Conservation (phyloP, 1,140 invertebrate species). For the Drosophila arawakana region DNA sequence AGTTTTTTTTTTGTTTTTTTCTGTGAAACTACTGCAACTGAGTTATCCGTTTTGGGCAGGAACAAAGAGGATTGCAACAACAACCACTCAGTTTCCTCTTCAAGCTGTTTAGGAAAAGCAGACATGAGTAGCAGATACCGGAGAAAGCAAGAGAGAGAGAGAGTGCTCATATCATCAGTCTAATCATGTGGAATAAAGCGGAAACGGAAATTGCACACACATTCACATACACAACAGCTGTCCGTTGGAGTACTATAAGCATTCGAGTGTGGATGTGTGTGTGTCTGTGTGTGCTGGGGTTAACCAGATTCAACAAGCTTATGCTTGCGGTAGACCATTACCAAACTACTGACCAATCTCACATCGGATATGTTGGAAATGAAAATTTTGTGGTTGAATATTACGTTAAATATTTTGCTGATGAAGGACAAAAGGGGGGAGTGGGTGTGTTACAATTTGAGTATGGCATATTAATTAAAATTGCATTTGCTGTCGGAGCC, state of each 20-base stretch:
- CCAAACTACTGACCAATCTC: neutral
- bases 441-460: conserved; percentile 10
- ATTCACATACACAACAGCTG: conserved; percentile 34
- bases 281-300: conserved; percentile 30
- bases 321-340: conserved; percentile 33
- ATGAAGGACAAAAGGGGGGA: neutral
- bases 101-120: conserved; percentile 7
- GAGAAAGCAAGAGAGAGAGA: conserved; percentile 1
- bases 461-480: conserved; percentile 70
- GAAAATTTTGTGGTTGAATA: conserved; percentile 69
- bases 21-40: conserved; percentile 1
- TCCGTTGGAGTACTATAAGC: conserved; percentile 12
- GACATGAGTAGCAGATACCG: conserved; percentile 34
- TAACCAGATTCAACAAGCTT: conserved; percentile 56
- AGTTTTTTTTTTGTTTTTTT: neutral
- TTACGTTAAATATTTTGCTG: conserved; percentile 28
- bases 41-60: conserved; percentile 1
- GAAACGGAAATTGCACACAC: conserved; percentile 76
- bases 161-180: conserved; percentile 68
- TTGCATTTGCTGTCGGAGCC: conserved; percentile 56
- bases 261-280: conserved; percentile 13
- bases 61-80: conserved; percentile 8
- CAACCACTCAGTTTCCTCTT: conserved; percentile 1
- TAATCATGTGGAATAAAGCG: conserved; percentile 80
- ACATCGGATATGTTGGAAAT: conserved; percentile 67